A percentile compares a stretch with the other conserved stretches of the same genome.
Conservation (phyloP, 1,140 invertebrate genomes). For the Pemphigus obesinymphae region DNA sequence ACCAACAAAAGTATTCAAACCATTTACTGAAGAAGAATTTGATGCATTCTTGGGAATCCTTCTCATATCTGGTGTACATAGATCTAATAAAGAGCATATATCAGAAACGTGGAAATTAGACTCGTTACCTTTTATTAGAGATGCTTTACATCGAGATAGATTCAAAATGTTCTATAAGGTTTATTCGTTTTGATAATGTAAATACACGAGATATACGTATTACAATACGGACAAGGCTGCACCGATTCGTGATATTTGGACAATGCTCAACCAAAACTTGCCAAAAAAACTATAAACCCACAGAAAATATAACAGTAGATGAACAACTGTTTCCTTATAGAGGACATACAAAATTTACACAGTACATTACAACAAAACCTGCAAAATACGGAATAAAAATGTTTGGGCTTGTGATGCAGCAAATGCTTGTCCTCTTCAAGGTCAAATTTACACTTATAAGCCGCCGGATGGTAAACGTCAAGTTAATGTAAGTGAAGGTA, state of each 20-base stretch:
- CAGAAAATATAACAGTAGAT: neutral
- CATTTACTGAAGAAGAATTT: neutral
- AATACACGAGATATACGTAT: neutral
- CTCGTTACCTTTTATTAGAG: neutral
- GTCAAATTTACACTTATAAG: neutral
- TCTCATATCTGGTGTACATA: neutral
- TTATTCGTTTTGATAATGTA: neutral
- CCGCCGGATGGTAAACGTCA: neutral
- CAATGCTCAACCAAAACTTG: neutral
- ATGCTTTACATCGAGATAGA: neutral
- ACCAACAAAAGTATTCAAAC: neutral
- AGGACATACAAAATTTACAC: neutral
- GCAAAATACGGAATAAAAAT: neutral
- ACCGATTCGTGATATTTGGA: neutral
- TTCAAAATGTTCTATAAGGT: neutral
- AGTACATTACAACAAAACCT: neutral
- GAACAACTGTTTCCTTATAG: neutral
- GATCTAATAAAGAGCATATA: neutral
- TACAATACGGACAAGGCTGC: neutral
- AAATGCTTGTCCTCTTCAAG: neutral
- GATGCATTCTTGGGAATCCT: neutral
- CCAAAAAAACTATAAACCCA: neutral
- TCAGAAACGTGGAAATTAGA: neutral
- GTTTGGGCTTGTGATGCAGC: constrained; percentile 1
- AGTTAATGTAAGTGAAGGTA: neutral